phyloP scores from a whole-genome alignment of 2,113 vertebrate species.

The Sakesphorus luctuosus region DNA sequence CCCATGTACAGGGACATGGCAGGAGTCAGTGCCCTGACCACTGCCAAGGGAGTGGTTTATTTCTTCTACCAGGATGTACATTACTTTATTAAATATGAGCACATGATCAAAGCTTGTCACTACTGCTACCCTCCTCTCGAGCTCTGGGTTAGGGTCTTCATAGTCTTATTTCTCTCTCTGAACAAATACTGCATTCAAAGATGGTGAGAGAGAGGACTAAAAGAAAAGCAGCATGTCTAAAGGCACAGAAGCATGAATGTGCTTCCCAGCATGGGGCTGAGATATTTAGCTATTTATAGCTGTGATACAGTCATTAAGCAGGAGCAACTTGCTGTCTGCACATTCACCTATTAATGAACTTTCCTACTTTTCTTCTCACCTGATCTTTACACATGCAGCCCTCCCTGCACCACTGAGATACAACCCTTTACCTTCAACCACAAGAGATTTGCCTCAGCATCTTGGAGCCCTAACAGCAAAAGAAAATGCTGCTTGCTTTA shows the following conservation, averaged over 20 bases:
- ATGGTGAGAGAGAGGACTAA: neutral
- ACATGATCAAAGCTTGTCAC: neutral
- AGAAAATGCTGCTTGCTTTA: neutral
- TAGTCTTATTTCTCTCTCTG: neutral
- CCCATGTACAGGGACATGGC: rapidly evolving
- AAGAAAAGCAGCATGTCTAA: neutral
- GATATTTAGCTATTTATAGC: neutral
- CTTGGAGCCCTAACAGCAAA: neutral
- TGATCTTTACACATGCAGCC: neutral
- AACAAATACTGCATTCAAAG: neutral
- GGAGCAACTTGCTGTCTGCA: neutral
- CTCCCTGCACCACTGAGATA: neutral
- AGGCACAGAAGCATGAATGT: neutral
- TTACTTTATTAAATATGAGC: neutral
- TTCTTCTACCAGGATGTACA: neutral
- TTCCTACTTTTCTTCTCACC: neutral
- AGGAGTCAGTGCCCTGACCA: neutral
- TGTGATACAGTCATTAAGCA: neutral
- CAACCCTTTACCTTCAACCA: neutral
- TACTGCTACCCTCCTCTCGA: neutral
- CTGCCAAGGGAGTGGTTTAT: rapidly evolving
- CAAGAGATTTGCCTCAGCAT: neutral
- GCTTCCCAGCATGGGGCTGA: neutral
- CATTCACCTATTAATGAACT: neutral
- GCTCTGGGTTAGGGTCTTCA: neutral